Conservation (phyloP, 2,113 vertebrate species). For the Sus scrofa region T2T-Sscrofa CM000829.6:56971001-56971500, state of each 20-base stretch:
- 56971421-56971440: conserved; percentile 35
- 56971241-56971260: neutral
- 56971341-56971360: neutral
- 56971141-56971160: neutral
- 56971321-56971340: neutral
- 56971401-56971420: neutral
- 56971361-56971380: neutral
- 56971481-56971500: neutral
- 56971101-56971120: neutral
- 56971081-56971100: neutral
- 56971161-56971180: neutral
- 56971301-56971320: neutral
- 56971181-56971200: neutral
- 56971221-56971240: neutral
- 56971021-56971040: neutral
- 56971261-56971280: neutral
- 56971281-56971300: neutral
- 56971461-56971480: neutral
- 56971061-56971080: neutral
- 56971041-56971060: neutral
- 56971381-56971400: conserved; percentile 4
- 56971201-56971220: neutral
- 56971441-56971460: neutral
- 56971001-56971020: neutral
- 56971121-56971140: no score